Evolutionary conservation across 1,140 invertebrate genomes (phyloP), one percentile per base, ranked within the genome.

Genomic region (Oreohelix idahoensis): DNA sequence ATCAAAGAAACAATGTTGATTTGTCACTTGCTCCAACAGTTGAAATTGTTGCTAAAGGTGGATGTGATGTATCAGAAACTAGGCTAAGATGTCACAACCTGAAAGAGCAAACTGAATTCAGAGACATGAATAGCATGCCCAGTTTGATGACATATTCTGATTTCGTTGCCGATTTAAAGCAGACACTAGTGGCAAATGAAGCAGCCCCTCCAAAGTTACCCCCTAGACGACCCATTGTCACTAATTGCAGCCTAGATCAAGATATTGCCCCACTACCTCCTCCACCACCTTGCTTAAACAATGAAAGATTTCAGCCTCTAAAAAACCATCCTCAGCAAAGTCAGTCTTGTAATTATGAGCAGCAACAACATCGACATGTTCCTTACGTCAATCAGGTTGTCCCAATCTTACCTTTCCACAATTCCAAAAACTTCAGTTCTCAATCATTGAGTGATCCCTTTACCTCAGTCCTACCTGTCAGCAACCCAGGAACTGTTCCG

Each of bases 371-470:
- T 20, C 79, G 0, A 20, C 79, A 81, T 51, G 63, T 66, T 5
- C 79, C 79, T 13, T 81, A 81, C 49, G 79, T 81, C 39, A 81
- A 81, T 45, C 79, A 81, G 45, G 2, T 35, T 20, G 58, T 70
- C 23, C 63, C 79, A 32, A 15, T 15, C 2, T 58, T 81, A 71
- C 0, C 26, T 29, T 35, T 70, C 35, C 58, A 36, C 2, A 63
- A 49, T 29, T 51, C 75, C 1, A 77, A 35, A 1, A 35, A 17
- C 23, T 10, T 66, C 1, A 66, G 1, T 66, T 10, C 38, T 8
- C 38, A 38, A 20, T 66, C 66, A 11, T 11, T 71, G 42, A 81
- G 79, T 32, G 63, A 81, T n/a, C 39, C 66, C 10, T 38, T 66
- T 4, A 39, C 36, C 77, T 58, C 49, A 58, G 5, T 20, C 36